These are phyloP conservation scores for Paratilapia polleni DNA, from an alignment of 2,113 vertebrate species.

Conservation along the genomic window DNA sequence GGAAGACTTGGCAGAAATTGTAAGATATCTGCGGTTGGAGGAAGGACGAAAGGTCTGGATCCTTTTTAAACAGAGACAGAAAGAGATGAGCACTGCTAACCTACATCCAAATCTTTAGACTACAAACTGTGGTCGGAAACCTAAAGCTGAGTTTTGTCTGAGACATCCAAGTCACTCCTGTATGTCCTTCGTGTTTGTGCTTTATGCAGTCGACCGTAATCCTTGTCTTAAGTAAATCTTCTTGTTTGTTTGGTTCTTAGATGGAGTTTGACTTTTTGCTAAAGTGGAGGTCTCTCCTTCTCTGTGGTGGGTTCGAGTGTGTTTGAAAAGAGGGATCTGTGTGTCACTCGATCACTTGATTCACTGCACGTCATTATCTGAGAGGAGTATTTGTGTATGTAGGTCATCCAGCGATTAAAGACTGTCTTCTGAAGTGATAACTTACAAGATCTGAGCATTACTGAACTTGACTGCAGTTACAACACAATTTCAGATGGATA, in stretches of 20 bases:
- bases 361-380: conserved; percentile 20
- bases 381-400: conserved; percentile 29
- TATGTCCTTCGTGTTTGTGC: background rate
- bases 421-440: conserved; percentile 30
- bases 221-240: conserved; percentile 29
- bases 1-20: conserved; percentile 52
- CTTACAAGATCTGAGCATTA: conserved; percentile 8
- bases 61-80: conserved; percentile 36
- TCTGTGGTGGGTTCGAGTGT: conserved; percentile 28
- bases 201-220: conserved; percentile 35
- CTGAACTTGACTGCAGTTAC: conserved; percentile 13
- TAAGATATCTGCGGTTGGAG: conserved; percentile 52
- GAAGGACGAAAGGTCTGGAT: conserved; percentile 39
- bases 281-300: background rate
- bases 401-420: conserved; percentile 1
- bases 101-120: conserved; percentile 28
- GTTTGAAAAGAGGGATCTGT: conserved; percentile 22
- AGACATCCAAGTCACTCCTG: conserved; percentile 23
- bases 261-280: conserved; percentile 19
- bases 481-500: background rate
- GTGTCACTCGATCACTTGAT: conserved; percentile 41
- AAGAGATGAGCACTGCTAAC: conserved; percentile 12
- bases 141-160: conserved; percentile 25
- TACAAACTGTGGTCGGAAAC: conserved; percentile 36
- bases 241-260: conserved; percentile 36